These are phyloP conservation scores for Lamellibrachia luymesi DNA, from an alignment of 1,140 invertebrate genomes.

Conservation along the genomic window DNA sequence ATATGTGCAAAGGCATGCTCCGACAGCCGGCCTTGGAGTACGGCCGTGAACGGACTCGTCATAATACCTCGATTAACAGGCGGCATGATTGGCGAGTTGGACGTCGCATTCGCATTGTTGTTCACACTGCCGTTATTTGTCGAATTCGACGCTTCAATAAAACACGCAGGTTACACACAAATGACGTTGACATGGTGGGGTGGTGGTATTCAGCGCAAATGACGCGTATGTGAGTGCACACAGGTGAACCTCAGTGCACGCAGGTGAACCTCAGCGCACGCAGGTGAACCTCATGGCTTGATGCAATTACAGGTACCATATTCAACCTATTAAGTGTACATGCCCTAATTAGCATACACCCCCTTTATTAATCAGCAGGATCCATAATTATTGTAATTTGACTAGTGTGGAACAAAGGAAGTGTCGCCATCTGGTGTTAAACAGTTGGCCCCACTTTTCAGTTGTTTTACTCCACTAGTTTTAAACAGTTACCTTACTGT, in stretches of 20 bases:
- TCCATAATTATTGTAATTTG: no score
- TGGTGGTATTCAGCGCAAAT: neutral
- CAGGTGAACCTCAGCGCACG: neutral
- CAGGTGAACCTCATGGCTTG: neutral
- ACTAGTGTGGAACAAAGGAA: no score
- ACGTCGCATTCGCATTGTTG: neutral
- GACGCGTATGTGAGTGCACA: neutral
- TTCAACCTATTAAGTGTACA: no score
- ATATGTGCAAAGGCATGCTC: constrained; percentile 87
- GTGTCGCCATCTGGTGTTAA: no score
- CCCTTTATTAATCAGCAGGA: no score
- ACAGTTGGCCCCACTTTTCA: no score
- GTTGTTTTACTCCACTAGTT: no score
- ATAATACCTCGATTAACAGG: constrained; percentile 58
- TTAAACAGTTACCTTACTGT: no score
- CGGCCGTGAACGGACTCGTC: constrained; percentile 60
- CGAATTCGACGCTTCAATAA: neutral
- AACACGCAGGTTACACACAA: neutral
- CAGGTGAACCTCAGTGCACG: neutral
- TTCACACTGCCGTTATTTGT: neutral
- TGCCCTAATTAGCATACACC: no score
- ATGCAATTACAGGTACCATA: neutral
- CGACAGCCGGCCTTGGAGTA: constrained; percentile 57
- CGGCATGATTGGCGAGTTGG: constrained; percentile 47
- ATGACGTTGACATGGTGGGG: neutral